These are phyloP conservation scores for Petrocephalus sullivani DNA, from an alignment of 2,797 vertebrate species.

Conservation along the genomic window DNA sequence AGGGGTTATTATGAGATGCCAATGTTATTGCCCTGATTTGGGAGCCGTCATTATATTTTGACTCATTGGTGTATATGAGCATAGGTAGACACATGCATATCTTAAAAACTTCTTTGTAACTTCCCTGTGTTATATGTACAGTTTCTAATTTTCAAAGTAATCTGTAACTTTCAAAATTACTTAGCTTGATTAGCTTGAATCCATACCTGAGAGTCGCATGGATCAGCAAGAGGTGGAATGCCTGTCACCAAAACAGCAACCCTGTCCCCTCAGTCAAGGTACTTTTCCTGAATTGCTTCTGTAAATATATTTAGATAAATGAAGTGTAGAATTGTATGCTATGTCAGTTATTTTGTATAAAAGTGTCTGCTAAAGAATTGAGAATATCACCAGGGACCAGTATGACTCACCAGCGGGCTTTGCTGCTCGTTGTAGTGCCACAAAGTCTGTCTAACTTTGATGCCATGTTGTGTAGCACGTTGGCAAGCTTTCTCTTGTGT, in stretches of 20 bases:
- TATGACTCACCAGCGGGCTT: background rate
- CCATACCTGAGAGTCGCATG: background rate
- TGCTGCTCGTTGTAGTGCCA: background rate
- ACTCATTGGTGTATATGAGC: background rate
- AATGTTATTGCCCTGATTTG: background rate
- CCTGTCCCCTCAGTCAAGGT: background rate
- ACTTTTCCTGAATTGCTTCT: background rate
- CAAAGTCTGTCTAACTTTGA: background rate
- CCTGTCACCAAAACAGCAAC: background rate
- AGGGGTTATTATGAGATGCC: no score
- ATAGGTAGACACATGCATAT: background rate
- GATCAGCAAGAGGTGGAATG: background rate
- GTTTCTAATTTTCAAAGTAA: background rate
- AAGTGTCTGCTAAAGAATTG: background rate
- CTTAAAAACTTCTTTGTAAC: background rate
- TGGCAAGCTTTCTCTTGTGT: background rate
- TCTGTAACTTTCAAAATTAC: background rate
- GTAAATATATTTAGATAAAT: background rate
- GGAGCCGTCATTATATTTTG: background rate
- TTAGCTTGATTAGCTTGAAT: background rate
- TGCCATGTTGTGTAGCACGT: background rate
- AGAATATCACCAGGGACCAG: background rate
- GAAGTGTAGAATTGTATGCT: background rate
- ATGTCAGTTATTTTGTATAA: background rate
- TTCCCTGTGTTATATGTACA: background rate